phyloP scores from a whole-genome alignment of 2,797 vertebrate species.

The Holocentrus rufus region DNA sequence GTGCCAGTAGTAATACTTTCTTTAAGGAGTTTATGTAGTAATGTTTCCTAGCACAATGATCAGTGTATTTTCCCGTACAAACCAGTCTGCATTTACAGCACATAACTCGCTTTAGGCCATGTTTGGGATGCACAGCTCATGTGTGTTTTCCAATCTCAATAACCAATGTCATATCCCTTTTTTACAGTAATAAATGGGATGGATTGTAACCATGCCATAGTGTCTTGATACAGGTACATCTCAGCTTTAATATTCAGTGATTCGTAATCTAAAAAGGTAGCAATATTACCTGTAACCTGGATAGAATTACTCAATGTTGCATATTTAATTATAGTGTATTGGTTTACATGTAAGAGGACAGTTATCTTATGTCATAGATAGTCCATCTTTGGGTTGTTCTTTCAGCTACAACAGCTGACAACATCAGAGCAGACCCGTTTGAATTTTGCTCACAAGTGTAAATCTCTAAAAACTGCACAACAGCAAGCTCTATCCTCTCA shows the following conservation, averaged over 20 bases:
- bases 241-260: background rate
- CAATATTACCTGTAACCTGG: background rate
- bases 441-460: slow-evolving; percentile 20
- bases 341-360: background rate
- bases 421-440: background rate
- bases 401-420: background rate
- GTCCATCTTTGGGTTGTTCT: slow-evolving; percentile 2
- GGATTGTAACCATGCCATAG: no score
- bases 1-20: slow-evolving; percentile 53
- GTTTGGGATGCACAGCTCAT: no score
- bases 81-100: background rate
- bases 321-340: background rate
- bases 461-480: slow-evolving; percentile 34
- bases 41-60: slow-evolving; percentile 19
- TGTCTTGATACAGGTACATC: no score
- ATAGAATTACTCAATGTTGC: background rate
- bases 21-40: slow-evolving; percentile 23
- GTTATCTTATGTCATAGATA: background rate
- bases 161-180: background rate
- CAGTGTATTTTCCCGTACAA: background rate
- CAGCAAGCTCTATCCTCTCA: slow-evolving; percentile 9
- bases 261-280: background rate
- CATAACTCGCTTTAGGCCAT: no score
- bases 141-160: background rate
- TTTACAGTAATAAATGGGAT: no score